Percentiles rank a stretch among this genome's conserved stretches.
Conservation (phyloP, 2,888 invertebrate species). For the Lasioglossum malachurum region DNA sequence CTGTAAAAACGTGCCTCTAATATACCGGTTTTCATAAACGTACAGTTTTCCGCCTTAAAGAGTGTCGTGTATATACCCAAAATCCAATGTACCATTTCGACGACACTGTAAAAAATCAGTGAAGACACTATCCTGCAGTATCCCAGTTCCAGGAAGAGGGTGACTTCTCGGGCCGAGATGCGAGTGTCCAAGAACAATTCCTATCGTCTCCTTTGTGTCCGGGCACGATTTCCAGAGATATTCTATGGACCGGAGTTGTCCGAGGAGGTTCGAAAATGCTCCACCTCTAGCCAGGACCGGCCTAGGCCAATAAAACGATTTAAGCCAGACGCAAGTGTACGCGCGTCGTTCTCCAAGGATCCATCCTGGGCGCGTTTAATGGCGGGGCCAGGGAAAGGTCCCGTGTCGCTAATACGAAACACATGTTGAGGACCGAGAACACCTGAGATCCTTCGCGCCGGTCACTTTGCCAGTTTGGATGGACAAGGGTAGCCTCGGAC, state of each 20-base stretch:
- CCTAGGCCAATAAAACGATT: conserved; percentile 78
- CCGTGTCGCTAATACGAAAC: conserved; percentile 78
- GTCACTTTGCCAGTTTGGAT: neutral
- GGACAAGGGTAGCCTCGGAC: neutral
- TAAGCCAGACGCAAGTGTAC: conserved; percentile 69
- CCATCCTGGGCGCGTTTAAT: conserved; percentile 59
- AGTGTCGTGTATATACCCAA: too few species aligned
- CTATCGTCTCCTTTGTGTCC: neutral
- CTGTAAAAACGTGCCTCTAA: too few species aligned
- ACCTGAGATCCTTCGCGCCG: conserved; percentile 62
- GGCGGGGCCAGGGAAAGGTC: conserved; percentile 38
- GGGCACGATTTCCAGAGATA: neutral
- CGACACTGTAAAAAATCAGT: neutral
- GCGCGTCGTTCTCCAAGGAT: conserved; percentile 73
- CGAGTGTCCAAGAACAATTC: neutral
- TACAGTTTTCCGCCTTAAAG: too few species aligned
- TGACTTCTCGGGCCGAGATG: neutral
- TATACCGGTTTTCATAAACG: too few species aligned
- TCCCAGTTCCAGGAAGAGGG: neutral
- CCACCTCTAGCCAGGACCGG: neutral
- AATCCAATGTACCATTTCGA: neutral
- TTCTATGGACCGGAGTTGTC: neutral
- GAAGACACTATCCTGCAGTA: neutral
- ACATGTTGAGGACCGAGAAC: conserved; percentile 71
- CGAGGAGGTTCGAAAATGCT: neutral